A percentile compares a stretch with the other conserved stretches of the same genome.
phyloP scores from a whole-genome alignment of 1,140 invertebrate genomes.

The Muscidifurax raptorellus region DNA sequence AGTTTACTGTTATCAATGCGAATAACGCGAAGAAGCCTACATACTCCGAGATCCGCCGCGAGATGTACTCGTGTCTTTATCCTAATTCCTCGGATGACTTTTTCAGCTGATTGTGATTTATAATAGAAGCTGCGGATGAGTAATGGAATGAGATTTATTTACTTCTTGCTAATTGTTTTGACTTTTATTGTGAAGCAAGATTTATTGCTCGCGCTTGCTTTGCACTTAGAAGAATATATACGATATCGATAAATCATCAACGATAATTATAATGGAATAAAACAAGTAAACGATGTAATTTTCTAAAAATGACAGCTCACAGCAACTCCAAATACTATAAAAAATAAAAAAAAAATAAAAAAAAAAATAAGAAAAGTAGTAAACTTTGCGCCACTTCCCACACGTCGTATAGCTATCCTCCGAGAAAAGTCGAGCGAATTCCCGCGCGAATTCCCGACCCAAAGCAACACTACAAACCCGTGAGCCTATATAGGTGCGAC shows the following conservation, averaged over 20 bases:
- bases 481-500: not conserved
- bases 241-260: no score
- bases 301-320: no score
- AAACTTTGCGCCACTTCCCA: no score
- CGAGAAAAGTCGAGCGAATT: not conserved
- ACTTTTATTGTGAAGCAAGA: not conserved
- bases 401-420: not conserved
- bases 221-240: no score
- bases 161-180: not conserved
- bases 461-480: no score
- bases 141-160: not conserved
- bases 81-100: not conserved
- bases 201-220: not conserved
- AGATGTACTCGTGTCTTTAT: not conserved
- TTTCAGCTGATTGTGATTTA: not conserved
- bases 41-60: not conserved
- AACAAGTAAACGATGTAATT: no score
- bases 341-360: no score
- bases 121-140: not conserved
- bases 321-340: no score
- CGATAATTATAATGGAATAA: no score
- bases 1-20: slow-evolving; percentile 14
- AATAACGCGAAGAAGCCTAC: not conserved
- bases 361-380: no score
- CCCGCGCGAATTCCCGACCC: no score